A percentile compares a stretch with the other conserved stretches of the same genome.
These are phyloP conservation scores for Menura novaehollandiae DNA, from an alignment of 2,113 vertebrate species.

Conservation along the genomic window DNA sequence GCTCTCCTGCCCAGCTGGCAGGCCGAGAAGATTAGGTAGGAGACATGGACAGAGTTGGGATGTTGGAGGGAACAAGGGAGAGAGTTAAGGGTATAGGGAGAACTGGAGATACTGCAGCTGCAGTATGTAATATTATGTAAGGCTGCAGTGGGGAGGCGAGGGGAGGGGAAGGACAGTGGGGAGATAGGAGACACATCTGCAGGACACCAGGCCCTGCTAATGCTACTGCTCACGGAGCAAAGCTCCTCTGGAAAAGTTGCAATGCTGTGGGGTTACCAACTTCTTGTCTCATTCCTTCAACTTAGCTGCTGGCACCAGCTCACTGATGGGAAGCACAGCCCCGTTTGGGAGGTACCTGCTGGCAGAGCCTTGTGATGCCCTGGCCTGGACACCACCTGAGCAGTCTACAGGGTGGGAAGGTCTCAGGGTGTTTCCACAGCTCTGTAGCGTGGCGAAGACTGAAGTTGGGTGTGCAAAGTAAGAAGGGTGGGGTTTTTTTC, in stretches of 20 bases:
- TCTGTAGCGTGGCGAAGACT: background rate
- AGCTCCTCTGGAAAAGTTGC: background rate
- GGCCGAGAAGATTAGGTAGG: constrained; percentile 43
- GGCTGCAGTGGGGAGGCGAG: background rate
- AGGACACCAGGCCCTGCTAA: background rate
- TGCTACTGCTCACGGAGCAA: background rate
- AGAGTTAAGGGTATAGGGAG: background rate
- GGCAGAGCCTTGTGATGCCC: background rate
- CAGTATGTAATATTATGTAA: constrained; percentile 23
- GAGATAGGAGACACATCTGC: constrained; percentile 3
- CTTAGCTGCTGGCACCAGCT: background rate
- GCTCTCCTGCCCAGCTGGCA: constrained; percentile 35
- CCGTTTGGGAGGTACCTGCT: background rate
- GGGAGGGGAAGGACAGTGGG: background rate
- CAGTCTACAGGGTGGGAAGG: background rate
- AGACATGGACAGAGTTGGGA: background rate
- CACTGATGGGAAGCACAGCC: background rate
- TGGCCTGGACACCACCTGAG: background rate
- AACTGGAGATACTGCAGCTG: constrained; percentile 26
- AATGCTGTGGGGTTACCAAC: background rate
- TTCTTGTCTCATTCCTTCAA: background rate
- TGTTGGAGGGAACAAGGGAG: background rate
- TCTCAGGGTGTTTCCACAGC: background rate
- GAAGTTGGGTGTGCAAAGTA: background rate
- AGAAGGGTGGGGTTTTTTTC: background rate